phyloP scores from a whole-genome alignment of 2,113 vertebrate genomes.

The Caranx ignobilis region DNA sequence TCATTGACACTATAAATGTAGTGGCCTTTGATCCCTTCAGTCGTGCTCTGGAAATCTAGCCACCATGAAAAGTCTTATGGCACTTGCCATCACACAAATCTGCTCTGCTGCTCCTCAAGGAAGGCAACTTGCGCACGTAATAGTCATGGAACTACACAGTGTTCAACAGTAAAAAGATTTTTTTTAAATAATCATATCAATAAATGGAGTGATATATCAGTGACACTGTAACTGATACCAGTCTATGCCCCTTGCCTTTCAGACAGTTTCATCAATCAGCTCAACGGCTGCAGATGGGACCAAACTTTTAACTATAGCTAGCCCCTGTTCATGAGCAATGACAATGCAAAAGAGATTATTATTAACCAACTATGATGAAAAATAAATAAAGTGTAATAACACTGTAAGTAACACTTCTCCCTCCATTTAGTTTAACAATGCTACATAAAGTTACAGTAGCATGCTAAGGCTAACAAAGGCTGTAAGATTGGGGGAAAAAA shows the following conservation, averaged over 20 bases:
- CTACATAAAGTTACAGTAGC: not conserved
- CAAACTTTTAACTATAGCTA: no score
- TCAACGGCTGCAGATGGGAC: no score
- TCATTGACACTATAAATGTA: conserved; percentile 51
- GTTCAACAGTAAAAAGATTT: not conserved
- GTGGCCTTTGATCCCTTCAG: conserved; percentile 58
- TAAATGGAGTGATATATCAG: not conserved
- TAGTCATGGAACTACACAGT: not conserved
- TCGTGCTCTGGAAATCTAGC: conserved; percentile 25
- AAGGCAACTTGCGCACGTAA: not conserved
- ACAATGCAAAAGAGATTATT: no score
- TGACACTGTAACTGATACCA: not conserved
- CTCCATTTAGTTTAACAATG: not conserved
- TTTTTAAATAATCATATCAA: not conserved
- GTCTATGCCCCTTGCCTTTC: not conserved
- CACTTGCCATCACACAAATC: not conserved
- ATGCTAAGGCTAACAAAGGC: not conserved
- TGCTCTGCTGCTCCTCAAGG: conserved; percentile 8
- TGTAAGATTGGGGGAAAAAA: not conserved
- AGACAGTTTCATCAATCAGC: no score
- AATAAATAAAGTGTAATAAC: not conserved
- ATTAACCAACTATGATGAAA: no score
- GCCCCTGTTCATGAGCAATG: no score
- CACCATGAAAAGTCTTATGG: conserved; percentile 11
- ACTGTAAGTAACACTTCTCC: no score